Base-by-base conservation (phyloP, 35 echinoderm and acorn worm species). In the Lytechinus variegatus region DNA sequence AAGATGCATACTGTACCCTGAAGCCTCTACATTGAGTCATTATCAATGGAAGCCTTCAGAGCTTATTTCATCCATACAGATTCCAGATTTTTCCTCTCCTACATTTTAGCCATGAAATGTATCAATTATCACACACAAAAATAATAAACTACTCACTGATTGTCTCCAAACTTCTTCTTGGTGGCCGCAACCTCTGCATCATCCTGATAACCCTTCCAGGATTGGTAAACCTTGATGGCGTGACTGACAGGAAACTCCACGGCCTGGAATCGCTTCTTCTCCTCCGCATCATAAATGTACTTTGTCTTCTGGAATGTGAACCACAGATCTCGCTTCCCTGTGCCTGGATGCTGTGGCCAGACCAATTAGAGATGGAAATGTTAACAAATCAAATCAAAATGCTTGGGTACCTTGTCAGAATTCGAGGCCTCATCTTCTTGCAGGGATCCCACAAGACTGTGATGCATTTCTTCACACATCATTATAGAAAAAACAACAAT, bases 251-350 rank as follows among this genome's bases (percentile, higher is more conserved):
- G 98, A 61, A 99, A 99, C 54, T 95, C 89, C 9, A 99, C 95
- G 0, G 97, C 91, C 87, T 95, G 54, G 87, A 99, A 99, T 16
- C 95, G 95, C 95, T 99, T 99, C 87, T 99, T 99, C 95, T 99
- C 98, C 92, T 99, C 97, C 0, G 95, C 87, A 96, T 99, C 98
- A 58, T 99, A 99, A 29, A 97, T 95, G 93, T 99, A 99, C 89
- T 99, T 99, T 6, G 96, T 95, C 66, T 99, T 99, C 94, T 99
- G 98, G 86, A 98, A 99, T 54, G 52, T 94, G 86, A 99, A 99
- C 97, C 97, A 99, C 94, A 94, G 95, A 87, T 52, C 52, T 87
- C 92, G 11, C 87, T 95, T 95, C 24, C 87, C 87, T 5, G 87
- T 91, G 66, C 16, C 55, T 9, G 92, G 54, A 24, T 93, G 14